Conservation (phyloP, 1,140 invertebrate species). For the Aphis craccivora region DNA sequence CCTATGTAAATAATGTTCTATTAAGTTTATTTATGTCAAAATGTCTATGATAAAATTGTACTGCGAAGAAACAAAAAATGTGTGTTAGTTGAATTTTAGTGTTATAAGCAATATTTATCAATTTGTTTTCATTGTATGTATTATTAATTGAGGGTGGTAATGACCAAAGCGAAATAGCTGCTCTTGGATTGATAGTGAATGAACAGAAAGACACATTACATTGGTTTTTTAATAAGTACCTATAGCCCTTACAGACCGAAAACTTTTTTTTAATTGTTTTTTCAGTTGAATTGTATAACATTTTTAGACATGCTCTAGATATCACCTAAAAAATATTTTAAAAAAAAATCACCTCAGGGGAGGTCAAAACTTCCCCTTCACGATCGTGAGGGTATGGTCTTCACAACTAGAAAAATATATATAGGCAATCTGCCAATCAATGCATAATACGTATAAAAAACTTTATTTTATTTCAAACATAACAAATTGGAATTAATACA, state of each 20-base stretch:
- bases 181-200: too few species aligned
- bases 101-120: too few species aligned
- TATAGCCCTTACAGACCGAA: constrained; percentile 32
- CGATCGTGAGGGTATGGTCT: not conserved
- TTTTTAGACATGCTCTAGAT: not conserved
- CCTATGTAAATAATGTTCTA: too few species aligned
- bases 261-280: not conserved
- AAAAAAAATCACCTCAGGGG: not conserved
- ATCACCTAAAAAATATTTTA: not conserved
- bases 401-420: not conserved
- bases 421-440: not conserved
- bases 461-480: not conserved
- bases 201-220: too few species aligned
- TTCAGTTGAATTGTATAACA: not conserved
- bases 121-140: too few species aligned
- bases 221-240: too few species aligned
- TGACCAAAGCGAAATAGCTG: too few species aligned
- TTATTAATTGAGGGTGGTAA: too few species aligned
- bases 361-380: constrained; percentile 1
- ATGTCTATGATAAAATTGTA: too few species aligned
- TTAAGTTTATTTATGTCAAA: too few species aligned
- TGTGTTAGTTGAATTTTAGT: too few species aligned
- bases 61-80: too few species aligned
- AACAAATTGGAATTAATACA: not conserved
- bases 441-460: not conserved